Percentiles rank a stretch among this genome's conserved stretches.
These are phyloP conservation scores for Bombus pascuorum DNA, from an alignment of 1,140 invertebrate species.

Conservation along the genomic window DNA sequence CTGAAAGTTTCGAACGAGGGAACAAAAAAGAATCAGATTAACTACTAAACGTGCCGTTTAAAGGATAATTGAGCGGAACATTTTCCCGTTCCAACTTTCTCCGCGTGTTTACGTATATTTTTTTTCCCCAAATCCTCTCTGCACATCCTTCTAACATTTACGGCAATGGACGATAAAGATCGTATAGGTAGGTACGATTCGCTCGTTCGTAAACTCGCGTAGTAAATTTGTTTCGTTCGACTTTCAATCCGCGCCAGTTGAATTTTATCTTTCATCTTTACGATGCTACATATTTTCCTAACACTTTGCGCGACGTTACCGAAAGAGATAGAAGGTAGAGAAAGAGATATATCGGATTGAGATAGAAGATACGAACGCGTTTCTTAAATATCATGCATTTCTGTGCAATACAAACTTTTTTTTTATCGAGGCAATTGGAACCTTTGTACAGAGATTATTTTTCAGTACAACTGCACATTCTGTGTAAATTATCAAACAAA, in stretches of 20 bases:
- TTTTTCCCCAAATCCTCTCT: not conserved
- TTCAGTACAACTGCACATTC: too few relatives aligned
- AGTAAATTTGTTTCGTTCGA: not conserved
- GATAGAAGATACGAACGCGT: too few relatives aligned
- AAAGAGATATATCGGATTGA: too few relatives aligned
- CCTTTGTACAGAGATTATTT: too few relatives aligned
- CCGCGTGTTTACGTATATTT: not conserved
- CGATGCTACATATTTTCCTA: not conserved
- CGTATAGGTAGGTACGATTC: too few relatives aligned
- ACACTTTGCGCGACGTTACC: not conserved
- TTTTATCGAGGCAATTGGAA: too few relatives aligned
- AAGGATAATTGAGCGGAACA: not conserved
- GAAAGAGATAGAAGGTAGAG: not conserved
- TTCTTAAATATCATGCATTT: too few relatives aligned
- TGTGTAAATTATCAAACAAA: too few relatives aligned
- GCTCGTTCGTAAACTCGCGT: not conserved
- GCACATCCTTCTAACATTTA: not conserved
- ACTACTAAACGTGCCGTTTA: not conserved
- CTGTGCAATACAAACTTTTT: too few relatives aligned
- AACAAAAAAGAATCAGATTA: not conserved
- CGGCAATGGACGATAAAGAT: not conserved
- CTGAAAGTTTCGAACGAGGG: not conserved
- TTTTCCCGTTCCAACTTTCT: constrained; percentile 12
- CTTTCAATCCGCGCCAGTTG: too few relatives aligned
- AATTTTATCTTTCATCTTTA: not conserved